These are phyloP conservation scores for Mesitornis unicolor DNA, from an alignment of 2,113 vertebrate genomes.

Conservation along the genomic window DNA sequence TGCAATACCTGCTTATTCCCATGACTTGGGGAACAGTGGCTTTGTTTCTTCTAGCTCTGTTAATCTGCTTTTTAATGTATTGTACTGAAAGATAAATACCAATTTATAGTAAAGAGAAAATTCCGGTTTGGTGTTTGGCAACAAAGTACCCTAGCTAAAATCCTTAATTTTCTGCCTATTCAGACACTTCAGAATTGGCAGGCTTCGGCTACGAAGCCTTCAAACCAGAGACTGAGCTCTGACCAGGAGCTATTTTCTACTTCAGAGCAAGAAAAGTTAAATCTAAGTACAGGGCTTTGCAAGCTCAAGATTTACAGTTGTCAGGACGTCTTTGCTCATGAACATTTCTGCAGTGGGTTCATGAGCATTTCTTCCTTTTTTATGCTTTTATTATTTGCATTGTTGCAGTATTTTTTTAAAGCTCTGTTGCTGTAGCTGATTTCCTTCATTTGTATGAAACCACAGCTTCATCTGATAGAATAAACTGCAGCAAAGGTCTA, in stretches of 20 bases:
- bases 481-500: not conserved
- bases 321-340: not conserved
- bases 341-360: not conserved
- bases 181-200: not conserved
- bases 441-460: not conserved
- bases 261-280: not conserved
- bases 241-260: not conserved
- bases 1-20: not conserved
- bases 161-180: not conserved
- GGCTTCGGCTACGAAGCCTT: not conserved
- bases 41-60: not conserved
- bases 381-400: not conserved
- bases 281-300: rapidly evolving
- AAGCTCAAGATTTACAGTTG: not conserved
- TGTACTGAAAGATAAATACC: not conserved
- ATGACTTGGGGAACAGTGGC: not conserved
- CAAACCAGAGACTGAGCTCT: not conserved
- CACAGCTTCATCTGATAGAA: rapidly evolving
- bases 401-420: rapidly evolving
- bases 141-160: not conserved
- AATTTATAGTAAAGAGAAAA: not conserved
- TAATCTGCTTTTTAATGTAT: not conserved
- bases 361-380: not conserved
- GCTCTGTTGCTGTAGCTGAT: not conserved
- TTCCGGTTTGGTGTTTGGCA: not conserved